These are phyloP conservation scores for Aramus guarauna DNA, from an alignment of 2,113 vertebrate species.

Conservation along the genomic window DNA sequence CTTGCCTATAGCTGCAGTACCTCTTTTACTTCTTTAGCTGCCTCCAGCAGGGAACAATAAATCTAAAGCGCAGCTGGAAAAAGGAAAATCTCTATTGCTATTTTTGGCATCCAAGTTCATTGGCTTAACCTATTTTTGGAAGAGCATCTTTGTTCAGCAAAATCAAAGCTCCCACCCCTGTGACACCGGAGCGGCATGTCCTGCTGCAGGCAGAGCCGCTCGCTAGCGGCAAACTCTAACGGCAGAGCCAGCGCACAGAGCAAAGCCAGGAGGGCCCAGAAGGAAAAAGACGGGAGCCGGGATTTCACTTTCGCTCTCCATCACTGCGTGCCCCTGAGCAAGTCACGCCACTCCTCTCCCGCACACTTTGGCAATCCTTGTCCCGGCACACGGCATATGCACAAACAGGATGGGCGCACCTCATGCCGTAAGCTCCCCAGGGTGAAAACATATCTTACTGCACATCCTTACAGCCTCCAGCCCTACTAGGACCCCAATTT, in stretches of 20 bases:
- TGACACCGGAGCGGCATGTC: background rate
- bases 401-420: background rate
- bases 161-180: background rate
- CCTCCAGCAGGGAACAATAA: conserved; percentile 20
- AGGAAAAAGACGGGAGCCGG: background rate
- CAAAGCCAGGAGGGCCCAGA: background rate
- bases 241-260: accelerated
- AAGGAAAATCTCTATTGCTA: background rate
- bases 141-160: conserved; percentile 26
- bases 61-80: background rate
- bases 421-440: accelerated
- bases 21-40: background rate
- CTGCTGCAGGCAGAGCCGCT: background rate
- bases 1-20: background rate
- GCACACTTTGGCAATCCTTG: accelerated
- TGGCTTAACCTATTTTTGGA: conserved; percentile 36
- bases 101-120: conserved; percentile 25
- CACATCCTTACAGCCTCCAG: background rate
- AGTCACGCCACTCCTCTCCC: accelerated
- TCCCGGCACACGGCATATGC: accelerated
- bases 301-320: background rate
- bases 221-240: background rate
- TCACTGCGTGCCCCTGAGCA: background rate
- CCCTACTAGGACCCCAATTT: background rate
- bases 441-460: background rate